A percentile compares a stretch with the other conserved stretches of the same genome.
These are phyloP conservation scores for Calosoma granatense DNA, from an alignment of 1,140 invertebrate species.

Conservation along the genomic window DNA sequence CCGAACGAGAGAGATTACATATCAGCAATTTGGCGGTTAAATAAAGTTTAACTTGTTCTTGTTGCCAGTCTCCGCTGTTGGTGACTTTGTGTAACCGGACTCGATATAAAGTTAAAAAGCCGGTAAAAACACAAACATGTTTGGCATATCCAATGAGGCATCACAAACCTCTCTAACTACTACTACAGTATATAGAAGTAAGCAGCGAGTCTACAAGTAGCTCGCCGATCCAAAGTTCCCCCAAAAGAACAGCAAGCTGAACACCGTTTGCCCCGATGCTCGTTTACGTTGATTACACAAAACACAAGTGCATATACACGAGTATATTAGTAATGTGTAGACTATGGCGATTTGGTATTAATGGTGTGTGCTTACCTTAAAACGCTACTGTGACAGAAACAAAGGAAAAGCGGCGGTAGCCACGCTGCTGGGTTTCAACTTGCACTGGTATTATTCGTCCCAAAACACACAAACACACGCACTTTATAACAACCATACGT, in stretches of 20 bases:
- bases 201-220: slow-evolving; percentile 4
- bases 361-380: slow-evolving; percentile 26
- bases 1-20: too few species aligned
- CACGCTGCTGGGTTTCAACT: slow-evolving; percentile 31
- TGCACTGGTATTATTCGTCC: slow-evolving; percentile 21
- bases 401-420: slow-evolving; percentile 30
- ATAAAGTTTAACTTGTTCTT: neutral
- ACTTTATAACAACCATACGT: slow-evolving; percentile 18
- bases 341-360: neutral
- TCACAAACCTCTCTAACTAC: slow-evolving; percentile 5
- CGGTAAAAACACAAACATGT: slow-evolving; percentile 14
- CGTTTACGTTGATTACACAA: too few species aligned
- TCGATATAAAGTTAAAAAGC: slow-evolving; percentile 8
- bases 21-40: neutral
- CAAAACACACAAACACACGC: slow-evolving; percentile 25
- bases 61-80: neutral
- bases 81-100: neutral
- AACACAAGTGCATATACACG: slow-evolving; percentile 3
- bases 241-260: too few species aligned
- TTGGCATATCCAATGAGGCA: slow-evolving; percentile 11
- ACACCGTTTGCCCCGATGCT: too few species aligned
- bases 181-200: too few species aligned
- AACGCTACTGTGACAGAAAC: slow-evolving; percentile 27
- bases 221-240: slow-evolving; percentile 9
- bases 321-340: neutral